Percentiles rank a stretch among this genome's conserved stretches.
These are phyloP conservation scores for Otus sunia DNA, from an alignment of 2,113 vertebrate genomes.

Conservation along the genomic window DNA sequence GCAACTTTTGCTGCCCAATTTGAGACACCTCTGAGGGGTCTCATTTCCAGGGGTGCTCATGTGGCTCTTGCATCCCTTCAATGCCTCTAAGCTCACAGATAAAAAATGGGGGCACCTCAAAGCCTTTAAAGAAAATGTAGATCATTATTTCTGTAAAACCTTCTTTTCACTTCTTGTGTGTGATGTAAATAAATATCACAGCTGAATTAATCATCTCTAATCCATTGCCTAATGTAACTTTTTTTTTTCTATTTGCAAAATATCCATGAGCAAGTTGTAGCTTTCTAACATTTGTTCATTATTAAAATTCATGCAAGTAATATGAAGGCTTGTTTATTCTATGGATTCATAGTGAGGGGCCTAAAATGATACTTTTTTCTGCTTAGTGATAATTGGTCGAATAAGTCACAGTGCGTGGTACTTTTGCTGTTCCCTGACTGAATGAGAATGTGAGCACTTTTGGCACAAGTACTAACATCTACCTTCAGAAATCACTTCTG, in stretches of 20 bases:
- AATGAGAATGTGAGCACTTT: neutral
- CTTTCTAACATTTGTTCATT: neutral
- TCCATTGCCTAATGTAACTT: neutral
- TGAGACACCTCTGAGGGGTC: neutral
- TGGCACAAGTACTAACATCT: conserved; percentile 6
- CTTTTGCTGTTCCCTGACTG: neutral
- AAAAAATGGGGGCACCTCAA: neutral
- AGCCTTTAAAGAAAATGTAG: neutral
- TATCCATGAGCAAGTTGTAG: neutral
- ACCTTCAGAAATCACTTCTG: conserved; percentile 27
- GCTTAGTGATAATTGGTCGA: neutral
- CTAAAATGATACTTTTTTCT: neutral
- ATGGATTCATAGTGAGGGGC: neutral
- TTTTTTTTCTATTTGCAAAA: neutral
- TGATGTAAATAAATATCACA: neutral
- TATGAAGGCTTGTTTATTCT: neutral
- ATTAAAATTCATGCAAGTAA: neutral
- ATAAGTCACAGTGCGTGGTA: neutral
- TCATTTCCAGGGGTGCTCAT: neutral
- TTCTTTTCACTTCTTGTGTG: neutral
- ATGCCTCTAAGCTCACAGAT: neutral
- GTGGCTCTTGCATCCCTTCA: neutral
- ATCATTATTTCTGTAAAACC: neutral
- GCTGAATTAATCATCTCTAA: neutral
- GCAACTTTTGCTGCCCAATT: neutral